Evolutionary conservation across 1,140 invertebrate species (phyloP).

Genomic region (Zaprionus kolodkinae): DNA sequence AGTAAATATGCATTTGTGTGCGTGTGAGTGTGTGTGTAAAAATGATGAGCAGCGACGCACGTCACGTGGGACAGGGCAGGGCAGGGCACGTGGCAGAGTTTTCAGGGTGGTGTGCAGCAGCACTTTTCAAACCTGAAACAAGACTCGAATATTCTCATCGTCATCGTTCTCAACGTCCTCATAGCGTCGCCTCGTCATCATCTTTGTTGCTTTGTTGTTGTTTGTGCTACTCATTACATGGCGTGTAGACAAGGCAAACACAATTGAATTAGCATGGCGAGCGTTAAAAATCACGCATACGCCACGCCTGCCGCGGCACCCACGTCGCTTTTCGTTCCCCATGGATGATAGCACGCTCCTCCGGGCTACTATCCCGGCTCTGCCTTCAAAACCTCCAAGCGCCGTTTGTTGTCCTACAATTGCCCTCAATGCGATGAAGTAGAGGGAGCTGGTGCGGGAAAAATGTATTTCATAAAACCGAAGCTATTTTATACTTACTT

Average conservation of each 20-base stretch:
- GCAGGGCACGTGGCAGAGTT: neutral
- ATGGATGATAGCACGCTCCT: conserved; percentile 29
- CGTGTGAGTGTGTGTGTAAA: conserved; percentile 39
- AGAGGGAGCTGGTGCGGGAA: conserved; percentile 10
- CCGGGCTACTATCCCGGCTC: neutral
- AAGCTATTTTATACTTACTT: conserved; percentile 12
- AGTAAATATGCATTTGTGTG: conserved; percentile 83
- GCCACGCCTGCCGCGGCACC: conserved; percentile 45
- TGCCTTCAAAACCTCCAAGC: neutral
- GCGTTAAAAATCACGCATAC: conserved; percentile 79
- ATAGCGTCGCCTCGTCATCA: conserved; percentile 45
- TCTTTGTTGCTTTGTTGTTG: conserved; percentile 48
- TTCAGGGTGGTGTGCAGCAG: neutral
- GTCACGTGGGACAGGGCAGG: conserved; percentile 33
- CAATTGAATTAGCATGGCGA: conserved; percentile 81
- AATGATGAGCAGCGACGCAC: conserved; percentile 67
- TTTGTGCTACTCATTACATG: conserved; percentile 81
- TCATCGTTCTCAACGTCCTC: conserved; percentile 36
- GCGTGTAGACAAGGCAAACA: conserved; percentile 80
- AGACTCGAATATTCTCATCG: conserved; percentile 40
- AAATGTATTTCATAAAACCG: conserved; percentile 8
- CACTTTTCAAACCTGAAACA: conserved; percentile 26
- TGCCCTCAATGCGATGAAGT: conserved; percentile 66
- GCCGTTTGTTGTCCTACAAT: conserved; percentile 70
- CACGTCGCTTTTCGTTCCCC: conserved; percentile 26